Evolutionary conservation across 2,113 vertebrate species (phyloP).

Genomic region (Lontra canadensis): DNA sequence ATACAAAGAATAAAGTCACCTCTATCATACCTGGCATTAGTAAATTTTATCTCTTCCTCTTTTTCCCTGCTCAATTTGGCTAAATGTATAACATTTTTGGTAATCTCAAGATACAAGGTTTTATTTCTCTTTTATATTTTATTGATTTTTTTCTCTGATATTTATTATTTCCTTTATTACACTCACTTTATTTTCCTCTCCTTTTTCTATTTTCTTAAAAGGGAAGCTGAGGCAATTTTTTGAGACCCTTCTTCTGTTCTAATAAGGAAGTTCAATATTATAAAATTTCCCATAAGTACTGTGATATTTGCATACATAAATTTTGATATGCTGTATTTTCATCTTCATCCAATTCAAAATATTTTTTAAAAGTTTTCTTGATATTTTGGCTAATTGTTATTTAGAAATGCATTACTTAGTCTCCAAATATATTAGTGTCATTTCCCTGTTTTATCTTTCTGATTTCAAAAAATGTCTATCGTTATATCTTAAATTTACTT

Average conservation of each 20-base stretch:
- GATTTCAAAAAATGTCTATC: not conserved
- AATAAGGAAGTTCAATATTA: not conserved
- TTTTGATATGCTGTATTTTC: not conserved
- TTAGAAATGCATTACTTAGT: not conserved
- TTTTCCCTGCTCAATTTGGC: not conserved
- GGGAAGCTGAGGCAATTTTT: not conserved
- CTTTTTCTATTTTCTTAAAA: not conserved
- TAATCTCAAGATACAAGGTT: not conserved
- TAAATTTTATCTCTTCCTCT: not conserved
- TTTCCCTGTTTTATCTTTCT: not conserved
- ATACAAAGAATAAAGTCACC: not conserved
- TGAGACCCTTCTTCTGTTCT: not conserved
- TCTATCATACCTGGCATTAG: not conserved
- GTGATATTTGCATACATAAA: not conserved
- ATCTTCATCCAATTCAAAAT: not conserved
- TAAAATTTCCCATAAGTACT: not conserved
- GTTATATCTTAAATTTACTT: not conserved
- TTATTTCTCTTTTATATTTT: not conserved
- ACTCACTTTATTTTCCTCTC: not conserved
- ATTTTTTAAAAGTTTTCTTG: not conserved
- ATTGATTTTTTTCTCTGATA: not conserved
- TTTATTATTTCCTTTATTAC: not conserved
- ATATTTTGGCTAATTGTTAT: not conserved
- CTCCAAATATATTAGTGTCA: not conserved
- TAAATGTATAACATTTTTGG: not conserved